Conservation (phyloP, 2,888 invertebrate species). For the Amphipyra tragopoginis region DNA sequence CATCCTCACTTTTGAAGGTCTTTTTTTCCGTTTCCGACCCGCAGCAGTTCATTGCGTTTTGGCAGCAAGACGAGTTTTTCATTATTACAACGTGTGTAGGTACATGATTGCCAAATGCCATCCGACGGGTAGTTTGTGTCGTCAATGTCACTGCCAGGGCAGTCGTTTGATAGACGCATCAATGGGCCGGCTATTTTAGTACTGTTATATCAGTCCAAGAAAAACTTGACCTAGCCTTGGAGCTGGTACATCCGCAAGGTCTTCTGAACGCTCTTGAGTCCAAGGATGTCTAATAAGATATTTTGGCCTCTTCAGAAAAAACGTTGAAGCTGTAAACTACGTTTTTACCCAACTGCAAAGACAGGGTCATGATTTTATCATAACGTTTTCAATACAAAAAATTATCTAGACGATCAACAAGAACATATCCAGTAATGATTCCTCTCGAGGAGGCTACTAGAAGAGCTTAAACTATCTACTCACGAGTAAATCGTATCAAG, state of each 20-base stretch:
- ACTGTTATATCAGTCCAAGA: conserved; percentile 77
- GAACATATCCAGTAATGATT: neutral
- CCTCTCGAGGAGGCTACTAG: neutral
- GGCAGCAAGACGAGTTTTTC: conserved; percentile 50
- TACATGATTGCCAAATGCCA: conserved; percentile 78
- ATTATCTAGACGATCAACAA: neutral
- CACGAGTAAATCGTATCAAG: conserved; percentile 90
- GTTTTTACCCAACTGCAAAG: no score
- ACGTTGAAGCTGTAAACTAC: neutral
- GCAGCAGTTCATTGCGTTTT: conserved; percentile 44
- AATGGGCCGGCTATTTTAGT: conserved; percentile 81
- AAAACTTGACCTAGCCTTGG: conserved; percentile 78
- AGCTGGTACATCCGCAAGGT: conserved; percentile 61
- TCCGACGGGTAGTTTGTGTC: conserved; percentile 65
- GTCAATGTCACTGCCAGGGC: conserved; percentile 87
- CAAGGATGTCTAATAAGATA: conserved; percentile 41
- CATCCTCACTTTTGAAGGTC: conserved; percentile 52
- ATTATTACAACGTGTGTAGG: conserved; percentile 42
- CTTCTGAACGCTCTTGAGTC: conserved; percentile 54
- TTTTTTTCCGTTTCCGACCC: conserved; percentile 21
- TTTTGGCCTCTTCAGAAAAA: conserved; percentile 16
- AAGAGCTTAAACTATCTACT: conserved; percentile 59
- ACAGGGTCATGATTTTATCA: no score
- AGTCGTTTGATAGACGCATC: conserved; percentile 78
- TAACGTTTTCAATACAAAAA: neutral